Conservation (phyloP, 2,113 vertebrate genomes). For the Platysternon megacephalum region DNA sequence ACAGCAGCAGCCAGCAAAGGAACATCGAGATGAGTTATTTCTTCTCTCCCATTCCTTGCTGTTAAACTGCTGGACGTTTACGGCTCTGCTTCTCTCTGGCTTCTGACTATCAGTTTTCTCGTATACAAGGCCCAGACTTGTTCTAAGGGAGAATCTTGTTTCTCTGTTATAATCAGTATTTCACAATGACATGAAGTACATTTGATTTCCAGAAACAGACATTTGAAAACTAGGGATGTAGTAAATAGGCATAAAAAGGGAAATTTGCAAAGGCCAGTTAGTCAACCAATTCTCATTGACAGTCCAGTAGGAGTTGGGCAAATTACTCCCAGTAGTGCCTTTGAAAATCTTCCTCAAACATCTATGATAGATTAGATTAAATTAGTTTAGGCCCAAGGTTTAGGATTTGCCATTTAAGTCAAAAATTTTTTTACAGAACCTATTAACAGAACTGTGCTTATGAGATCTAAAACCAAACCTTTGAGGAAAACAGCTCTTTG, state of each 20-base stretch:
- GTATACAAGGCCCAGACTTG: not conserved
- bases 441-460: not conserved
- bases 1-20: not conserved
- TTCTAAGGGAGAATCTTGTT: not conserved
- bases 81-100: not conserved
- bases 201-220: not conserved
- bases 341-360: not conserved
- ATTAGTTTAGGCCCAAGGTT: not conserved
- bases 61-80: not conserved
- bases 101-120: not conserved
- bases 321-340: not conserved
- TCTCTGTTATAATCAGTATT: not conserved
- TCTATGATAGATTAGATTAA: not conserved
- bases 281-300: not conserved
- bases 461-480: not conserved
- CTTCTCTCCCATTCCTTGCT: rapidly evolving
- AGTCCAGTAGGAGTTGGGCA: rapidly evolving
- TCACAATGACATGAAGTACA: not conserved
- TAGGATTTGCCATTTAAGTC: not conserved
- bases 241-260: not conserved
- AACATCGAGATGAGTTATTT: not conserved
- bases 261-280: not conserved
- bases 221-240: not conserved
- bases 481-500: rapidly evolving
- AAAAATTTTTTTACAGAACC: not conserved